phyloP scores from a whole-genome alignment of 2,888 invertebrate species.

The Lasius platythorax region DNA sequence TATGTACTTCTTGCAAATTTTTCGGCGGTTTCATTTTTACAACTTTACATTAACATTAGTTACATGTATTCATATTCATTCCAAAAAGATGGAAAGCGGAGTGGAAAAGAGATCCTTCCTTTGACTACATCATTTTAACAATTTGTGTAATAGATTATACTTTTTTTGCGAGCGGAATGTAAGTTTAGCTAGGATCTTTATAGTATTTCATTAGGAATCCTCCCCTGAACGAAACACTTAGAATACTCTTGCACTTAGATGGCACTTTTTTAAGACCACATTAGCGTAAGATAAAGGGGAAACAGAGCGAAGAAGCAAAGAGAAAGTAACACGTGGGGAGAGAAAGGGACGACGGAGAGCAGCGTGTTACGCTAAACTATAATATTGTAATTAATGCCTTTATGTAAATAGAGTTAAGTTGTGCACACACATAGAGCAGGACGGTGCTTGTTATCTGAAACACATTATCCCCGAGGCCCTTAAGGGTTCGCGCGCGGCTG shows the following conservation, averaged over 20 bases:
- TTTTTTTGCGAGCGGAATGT: neutral
- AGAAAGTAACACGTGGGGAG: neutral
- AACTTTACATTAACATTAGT: neutral
- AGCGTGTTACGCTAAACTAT: slow-evolving; percentile 58
- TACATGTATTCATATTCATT: neutral
- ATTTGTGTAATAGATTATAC: neutral
- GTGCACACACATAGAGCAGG: slow-evolving; percentile 67
- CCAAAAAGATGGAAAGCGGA: neutral
- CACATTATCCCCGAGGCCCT: slow-evolving; percentile 70
- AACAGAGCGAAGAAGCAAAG: neutral
- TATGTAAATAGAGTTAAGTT: slow-evolving; percentile 80
- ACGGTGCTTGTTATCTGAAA: slow-evolving; percentile 78
- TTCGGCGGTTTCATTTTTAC: neutral
- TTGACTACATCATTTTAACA: neutral
- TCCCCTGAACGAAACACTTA: neutral
- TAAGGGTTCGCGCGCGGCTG: slow-evolving; percentile 43
- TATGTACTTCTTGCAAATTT: neutral
- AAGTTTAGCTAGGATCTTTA: neutral
- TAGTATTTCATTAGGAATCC: neutral
- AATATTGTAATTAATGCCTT: slow-evolving; percentile 79
- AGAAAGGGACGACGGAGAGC: slow-evolving; percentile 28
- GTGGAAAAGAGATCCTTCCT: neutral
- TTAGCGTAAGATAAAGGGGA: neutral
- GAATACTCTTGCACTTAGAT: neutral
- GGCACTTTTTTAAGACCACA: slow-evolving; percentile 36